Evolutionary conservation across 2,797 vertebrate genomes (phyloP).

Genomic region (Clarias laeviceps): DNA sequence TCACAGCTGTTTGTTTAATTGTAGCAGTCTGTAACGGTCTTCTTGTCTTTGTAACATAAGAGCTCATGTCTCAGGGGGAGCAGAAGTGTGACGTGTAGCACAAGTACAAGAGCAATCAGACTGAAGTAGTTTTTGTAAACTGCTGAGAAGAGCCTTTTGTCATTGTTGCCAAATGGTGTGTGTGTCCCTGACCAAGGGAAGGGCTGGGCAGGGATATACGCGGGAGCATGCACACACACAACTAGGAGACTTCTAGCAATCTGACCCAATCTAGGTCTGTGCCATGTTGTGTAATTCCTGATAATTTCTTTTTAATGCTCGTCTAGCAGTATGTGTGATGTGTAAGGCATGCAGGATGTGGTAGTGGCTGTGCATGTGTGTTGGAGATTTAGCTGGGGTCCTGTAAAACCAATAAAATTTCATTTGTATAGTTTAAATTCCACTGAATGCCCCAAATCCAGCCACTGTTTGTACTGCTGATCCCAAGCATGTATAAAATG

Average conservation of each 20-base stretch:
- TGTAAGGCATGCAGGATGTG: neutral
- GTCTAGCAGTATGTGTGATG: neutral
- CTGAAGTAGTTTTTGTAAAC: neutral
- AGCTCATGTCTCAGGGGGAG: too few species aligned
- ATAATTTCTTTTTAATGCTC: constrained; percentile 22
- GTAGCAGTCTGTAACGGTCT: too few species aligned
- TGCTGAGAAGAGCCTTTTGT: constrained; percentile 15
- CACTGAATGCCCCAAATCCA: too few species aligned
- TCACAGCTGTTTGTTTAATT: too few species aligned
- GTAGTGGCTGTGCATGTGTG: neutral
- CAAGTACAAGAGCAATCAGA: neutral
- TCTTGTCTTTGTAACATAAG: too few species aligned
- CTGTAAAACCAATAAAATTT: too few species aligned
- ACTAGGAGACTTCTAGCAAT: constrained; percentile 67
- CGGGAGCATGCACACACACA: constrained; percentile 50
- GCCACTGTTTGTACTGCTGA: too few species aligned
- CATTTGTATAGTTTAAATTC: too few species aligned
- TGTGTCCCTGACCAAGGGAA: constrained; percentile 7
- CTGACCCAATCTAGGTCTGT: neutral
- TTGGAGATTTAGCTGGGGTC: neutral
- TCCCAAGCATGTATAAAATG: too few species aligned
- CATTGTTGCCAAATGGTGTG: neutral
- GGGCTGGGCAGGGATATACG: neutral
- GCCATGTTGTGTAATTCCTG: constrained; percentile 16
- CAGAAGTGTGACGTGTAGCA: neutral